These are phyloP conservation scores for Tipula vernalis DNA, from an alignment of 2,888 invertebrate genomes.

Conservation along the genomic window DNA sequence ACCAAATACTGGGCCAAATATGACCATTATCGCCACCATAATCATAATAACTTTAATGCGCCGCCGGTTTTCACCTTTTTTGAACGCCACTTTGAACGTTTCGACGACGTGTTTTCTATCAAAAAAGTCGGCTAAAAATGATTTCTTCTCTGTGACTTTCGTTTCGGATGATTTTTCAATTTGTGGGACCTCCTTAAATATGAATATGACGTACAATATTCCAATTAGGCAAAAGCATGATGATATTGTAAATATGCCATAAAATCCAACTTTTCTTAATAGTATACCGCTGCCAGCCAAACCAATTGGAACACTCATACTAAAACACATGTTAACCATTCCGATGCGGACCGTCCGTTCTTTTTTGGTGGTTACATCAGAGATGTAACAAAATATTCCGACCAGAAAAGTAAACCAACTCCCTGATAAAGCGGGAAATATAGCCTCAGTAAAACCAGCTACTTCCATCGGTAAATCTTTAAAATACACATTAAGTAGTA, in stretches of 20 bases:
- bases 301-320: conserved; percentile 80
- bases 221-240: conserved; percentile 60
- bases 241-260: conserved; percentile 72
- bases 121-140: conserved; percentile 49
- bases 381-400: conserved; percentile 82
- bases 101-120: conserved; percentile 63
- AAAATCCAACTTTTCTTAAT: conserved; percentile 58
- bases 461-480: conserved; percentile 69
- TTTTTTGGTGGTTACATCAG: conserved; percentile 72
- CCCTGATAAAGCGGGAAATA: conserved; percentile 70
- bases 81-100: conserved; percentile 69
- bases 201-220: conserved; percentile 59
- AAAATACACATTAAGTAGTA: conserved; percentile 68
- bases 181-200: conserved; percentile 48
- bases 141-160: conserved; percentile 23
- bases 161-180: conserved; percentile 15
- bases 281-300: conserved; percentile 76
- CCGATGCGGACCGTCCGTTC: conserved; percentile 76
- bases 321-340: conserved; percentile 77
- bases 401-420: conserved; percentile 86
- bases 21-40: conserved; percentile 70
- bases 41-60: conserved; percentile 61
- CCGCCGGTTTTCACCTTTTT: conserved; percentile 59
- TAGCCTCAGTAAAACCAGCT: conserved; percentile 66
- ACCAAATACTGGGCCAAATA: conserved; percentile 78